A percentile compares a stretch with the other conserved stretches of the same genome.
phyloP scores from a whole-genome alignment of 2,113 vertebrate genomes.

The Phalacrocorax aristotelis region DNA sequence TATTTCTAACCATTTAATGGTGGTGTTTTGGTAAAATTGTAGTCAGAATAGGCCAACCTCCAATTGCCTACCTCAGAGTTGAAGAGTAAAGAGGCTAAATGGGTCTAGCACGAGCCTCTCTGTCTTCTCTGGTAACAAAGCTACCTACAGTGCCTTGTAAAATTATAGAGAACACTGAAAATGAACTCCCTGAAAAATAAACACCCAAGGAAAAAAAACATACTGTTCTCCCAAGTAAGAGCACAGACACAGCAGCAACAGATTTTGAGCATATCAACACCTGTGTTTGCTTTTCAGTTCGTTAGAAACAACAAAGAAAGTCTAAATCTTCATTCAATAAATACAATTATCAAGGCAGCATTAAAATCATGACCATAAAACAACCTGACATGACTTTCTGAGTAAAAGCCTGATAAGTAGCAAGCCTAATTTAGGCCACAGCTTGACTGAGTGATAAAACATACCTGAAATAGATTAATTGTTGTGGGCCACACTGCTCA shows the following conservation, averaged over 20 bases:
- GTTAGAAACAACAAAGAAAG: not conserved
- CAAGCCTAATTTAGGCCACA: not conserved
- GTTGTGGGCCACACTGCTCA: not conserved
- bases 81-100: not conserved
- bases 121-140: not conserved
- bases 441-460: not conserved
- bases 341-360: not conserved
- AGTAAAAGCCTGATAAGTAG: not conserved
- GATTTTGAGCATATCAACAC: not conserved
- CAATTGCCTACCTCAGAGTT: not conserved
- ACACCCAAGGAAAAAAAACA: not conserved
- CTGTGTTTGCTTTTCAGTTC: not conserved
- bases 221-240: not conserved
- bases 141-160: not conserved
- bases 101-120: not conserved
- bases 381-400: not conserved
- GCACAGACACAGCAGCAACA: not conserved
- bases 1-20: not conserved
- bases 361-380: not conserved
- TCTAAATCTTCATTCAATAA: not conserved
- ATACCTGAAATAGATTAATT: not conserved
- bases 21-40: not conserved
- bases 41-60: not conserved
- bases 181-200: not conserved
- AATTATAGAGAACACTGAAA: not conserved